A percentile compares a stretch with the other conserved stretches of the same genome.
Conservation (phyloP, 1,140 invertebrate genomes). For the Tigriopus japonicus region DNA sequence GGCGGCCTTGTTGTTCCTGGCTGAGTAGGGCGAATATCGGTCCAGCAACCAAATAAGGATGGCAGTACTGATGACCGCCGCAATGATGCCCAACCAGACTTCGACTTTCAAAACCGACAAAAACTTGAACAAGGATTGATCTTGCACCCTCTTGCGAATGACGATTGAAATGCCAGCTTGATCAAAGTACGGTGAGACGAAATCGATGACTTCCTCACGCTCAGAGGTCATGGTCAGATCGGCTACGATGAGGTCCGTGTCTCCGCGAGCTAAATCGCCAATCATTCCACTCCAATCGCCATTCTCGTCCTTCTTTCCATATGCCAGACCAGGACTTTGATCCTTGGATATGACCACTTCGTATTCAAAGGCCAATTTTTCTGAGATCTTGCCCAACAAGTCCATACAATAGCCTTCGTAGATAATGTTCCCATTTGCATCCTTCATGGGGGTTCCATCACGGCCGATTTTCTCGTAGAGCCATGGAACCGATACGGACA, state of each 20-base stretch:
- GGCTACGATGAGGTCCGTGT: constrained; percentile 25
- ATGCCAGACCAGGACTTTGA: constrained; percentile 26
- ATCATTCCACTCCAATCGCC: constrained; percentile 75
- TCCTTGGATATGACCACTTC: constrained; percentile 48
- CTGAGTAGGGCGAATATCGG: constrained; percentile 70
- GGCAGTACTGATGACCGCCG: constrained; percentile 55
- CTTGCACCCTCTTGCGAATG: constrained; percentile 56
- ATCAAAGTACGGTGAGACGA: constrained; percentile 74
- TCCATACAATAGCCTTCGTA: constrained; percentile 77
- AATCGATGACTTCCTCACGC: constrained; percentile 77
- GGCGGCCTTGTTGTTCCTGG: constrained; percentile 57
- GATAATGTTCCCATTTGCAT: neutral
- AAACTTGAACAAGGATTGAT: constrained; percentile 73
- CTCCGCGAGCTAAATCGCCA: constrained; percentile 59
- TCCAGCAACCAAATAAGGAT: constrained; percentile 72
- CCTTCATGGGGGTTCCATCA: neutral
- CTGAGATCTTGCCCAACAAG: constrained; percentile 48
- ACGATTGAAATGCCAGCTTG: constrained; percentile 62
- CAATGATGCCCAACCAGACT: constrained; percentile 75
- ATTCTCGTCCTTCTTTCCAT: constrained; percentile 46
- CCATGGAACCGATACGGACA: neutral
- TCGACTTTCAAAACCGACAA: constrained; percentile 69
- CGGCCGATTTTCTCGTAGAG: neutral
- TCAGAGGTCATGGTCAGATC: constrained; percentile 80
- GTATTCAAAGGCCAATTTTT: constrained; percentile 69